phyloP scores from a whole-genome alignment of 1,140 invertebrate species.

The Phocides pigmalion region DNA sequence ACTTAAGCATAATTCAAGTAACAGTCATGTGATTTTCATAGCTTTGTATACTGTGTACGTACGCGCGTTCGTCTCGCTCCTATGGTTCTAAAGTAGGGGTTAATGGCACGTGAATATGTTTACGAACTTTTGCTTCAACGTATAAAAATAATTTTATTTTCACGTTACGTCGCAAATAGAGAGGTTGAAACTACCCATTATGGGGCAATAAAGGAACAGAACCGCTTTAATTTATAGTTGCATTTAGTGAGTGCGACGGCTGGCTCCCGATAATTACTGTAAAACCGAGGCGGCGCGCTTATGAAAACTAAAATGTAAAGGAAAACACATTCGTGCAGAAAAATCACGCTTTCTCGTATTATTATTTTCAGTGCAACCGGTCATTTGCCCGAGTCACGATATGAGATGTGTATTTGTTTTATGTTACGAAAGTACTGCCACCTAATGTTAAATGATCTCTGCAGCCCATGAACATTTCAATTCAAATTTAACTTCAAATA shows the following conservation, averaged over 20 bases:
- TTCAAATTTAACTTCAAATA: no score
- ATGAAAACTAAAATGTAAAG: constrained; percentile 27
- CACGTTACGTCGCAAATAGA: constrained; percentile 32
- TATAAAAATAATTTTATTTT: constrained; percentile 34
- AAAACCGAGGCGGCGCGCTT: constrained; percentile 19
- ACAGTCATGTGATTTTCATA: background rate
- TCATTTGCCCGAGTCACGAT: constrained; percentile 24
- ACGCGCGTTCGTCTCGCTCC: constrained; percentile 11
- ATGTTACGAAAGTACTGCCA: no score
- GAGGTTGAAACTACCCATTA: constrained; percentile 42
- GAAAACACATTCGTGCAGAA: constrained; percentile 27
- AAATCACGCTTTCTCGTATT: constrained; percentile 1
- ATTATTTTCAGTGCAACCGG: constrained; percentile 28
- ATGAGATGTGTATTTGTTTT: no score
- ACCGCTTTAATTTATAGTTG: constrained; percentile 46
- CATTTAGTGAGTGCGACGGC: constrained; percentile 39
- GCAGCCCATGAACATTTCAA: no score
- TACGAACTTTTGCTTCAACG: constrained; percentile 5
- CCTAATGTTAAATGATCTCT: no score
- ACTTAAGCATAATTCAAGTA: constrained; percentile 9
- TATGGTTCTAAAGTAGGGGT: constrained; percentile 24
- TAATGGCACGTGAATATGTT: constrained; percentile 24
- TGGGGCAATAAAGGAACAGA: constrained; percentile 41
- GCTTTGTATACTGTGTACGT: constrained; percentile 23
- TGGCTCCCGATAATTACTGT: constrained; percentile 43